Evolutionary conservation across 2,888 invertebrate genomes (phyloP), one percentile per base, ranked within the genome.

Genomic region (Ceraclea dissimilis): DNA sequence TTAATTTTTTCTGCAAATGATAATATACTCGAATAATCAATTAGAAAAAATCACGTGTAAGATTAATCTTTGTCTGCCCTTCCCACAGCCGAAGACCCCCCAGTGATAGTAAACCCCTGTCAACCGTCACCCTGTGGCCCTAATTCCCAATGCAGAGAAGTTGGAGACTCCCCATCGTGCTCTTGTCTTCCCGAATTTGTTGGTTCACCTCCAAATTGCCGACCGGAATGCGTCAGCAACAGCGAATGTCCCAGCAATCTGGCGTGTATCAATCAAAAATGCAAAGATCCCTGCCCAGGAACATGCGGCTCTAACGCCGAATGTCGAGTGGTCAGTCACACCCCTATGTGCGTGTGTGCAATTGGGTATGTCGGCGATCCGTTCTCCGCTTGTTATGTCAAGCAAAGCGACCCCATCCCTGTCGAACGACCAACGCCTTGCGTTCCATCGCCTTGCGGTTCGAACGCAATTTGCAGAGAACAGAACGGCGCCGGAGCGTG

Each of bases 291-390:
- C 17, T 90, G 90, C 68, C 73, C 79, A 2, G 81, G 83, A 58
- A 83, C 83, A 17, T 90, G 90, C 67, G 88, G 86, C 2, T 66
- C 72, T 0, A 80, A 83, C 67, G 84, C 90, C 11, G 78, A 85
- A 66, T 91, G 90, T 66, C 77, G 83, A 26, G 88, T 88, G 2
- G 81, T 86, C 34, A 87, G 83, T 67, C 87, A 88, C 65, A 81
- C 82, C 19, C 84, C 86, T 1, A 83, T 83, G 65, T 90, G 84
- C 65, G 72, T 80, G 10, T 89, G 88, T 65, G 71, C 76, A 2
- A 68, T 73, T 49, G 85, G 86, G 55, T 84, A 81, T 63, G 78
- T 75, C n/a, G 88, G 88, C 31, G 85, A 88, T 75, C 86, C 88
- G 31, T 87, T 87, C 67, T 73, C 79, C 5, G 75, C 76, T 59